Percentiles rank a stretch among this genome's conserved stretches.
These are phyloP conservation scores for Melinaea menophilus DNA, from an alignment of 2,888 invertebrate species.

Conservation along the genomic window DNA sequence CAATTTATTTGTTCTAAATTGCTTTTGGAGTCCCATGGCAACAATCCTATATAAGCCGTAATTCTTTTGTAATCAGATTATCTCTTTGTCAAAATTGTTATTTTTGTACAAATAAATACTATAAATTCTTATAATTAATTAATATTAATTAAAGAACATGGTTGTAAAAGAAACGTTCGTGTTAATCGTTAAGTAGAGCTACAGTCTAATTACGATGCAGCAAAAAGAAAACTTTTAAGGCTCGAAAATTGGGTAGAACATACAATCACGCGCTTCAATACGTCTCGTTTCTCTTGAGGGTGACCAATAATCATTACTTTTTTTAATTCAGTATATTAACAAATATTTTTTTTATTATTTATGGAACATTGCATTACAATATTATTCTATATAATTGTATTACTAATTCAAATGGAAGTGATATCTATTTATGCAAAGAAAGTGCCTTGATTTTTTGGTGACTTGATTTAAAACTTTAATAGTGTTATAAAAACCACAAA, in stretches of 20 bases:
- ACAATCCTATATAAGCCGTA: not conserved
- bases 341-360: too few species aligned
- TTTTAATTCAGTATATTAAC: too few species aligned
- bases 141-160: slow-evolving; percentile 11
- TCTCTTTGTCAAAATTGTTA: not conserved
- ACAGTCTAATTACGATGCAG: slow-evolving; percentile 16
- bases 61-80: not conserved
- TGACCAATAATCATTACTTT: slow-evolving; percentile 3
- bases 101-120: not conserved
- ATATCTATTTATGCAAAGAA: too few species aligned
- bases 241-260: slow-evolving; percentile 18
- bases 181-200: slow-evolving; percentile 3
- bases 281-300: slow-evolving; percentile 14
- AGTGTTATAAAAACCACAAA: too few species aligned
- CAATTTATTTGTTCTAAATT: slow-evolving; percentile 27
- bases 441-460: too few species aligned
- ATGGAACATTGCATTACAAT: too few species aligned
- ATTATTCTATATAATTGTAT: too few species aligned
- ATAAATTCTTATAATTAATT: not conserved
- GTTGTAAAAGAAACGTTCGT: not conserved
- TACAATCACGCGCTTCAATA: slow-evolving; percentile 16
- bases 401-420: too few species aligned
- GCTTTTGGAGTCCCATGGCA: slow-evolving; percentile 10
- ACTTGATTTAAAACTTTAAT: too few species aligned
- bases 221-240: slow-evolving; percentile 15